Evolutionary conservation across 2,113 vertebrate genomes (phyloP).

Genomic region (Malurus elegans): DNA sequence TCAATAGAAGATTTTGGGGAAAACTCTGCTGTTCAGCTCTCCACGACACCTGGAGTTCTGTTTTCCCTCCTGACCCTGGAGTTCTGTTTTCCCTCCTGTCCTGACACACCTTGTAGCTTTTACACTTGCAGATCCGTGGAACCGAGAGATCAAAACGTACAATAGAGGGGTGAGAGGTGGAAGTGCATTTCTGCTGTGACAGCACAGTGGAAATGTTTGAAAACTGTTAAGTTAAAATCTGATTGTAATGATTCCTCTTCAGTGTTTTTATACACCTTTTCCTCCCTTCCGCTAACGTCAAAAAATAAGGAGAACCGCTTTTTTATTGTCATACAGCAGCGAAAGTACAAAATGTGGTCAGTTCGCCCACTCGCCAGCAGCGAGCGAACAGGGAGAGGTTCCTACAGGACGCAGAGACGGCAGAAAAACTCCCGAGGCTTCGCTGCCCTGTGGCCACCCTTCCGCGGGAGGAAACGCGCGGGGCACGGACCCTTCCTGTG

Average conservation of each 20-base stretch:
- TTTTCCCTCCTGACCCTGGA: not conserved
- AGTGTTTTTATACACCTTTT: accelerated
- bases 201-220: not conserved
- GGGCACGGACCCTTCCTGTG: not conserved
- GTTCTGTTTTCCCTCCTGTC: not conserved
- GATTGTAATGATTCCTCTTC: not conserved
- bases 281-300: accelerated
- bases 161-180: accelerated
- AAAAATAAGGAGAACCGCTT: accelerated
- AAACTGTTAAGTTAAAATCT: not conserved
- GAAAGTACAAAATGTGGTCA: not conserved
- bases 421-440: not conserved
- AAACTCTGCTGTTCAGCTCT: not conserved
- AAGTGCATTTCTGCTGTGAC: not conserved
- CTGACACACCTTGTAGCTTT: not conserved
- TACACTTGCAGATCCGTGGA: not conserved
- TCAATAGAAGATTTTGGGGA: not conserved
- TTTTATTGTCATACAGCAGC: not conserved
- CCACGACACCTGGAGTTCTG: accelerated
- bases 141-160: not conserved
- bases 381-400: accelerated
- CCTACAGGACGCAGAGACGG: not conserved
- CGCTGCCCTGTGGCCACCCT: not conserved
- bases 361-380: not conserved
- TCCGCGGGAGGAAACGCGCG: not conserved